Evolutionary conservation across 2,888 invertebrate species (phyloP).

Genomic region (Anodontia alba): DNA sequence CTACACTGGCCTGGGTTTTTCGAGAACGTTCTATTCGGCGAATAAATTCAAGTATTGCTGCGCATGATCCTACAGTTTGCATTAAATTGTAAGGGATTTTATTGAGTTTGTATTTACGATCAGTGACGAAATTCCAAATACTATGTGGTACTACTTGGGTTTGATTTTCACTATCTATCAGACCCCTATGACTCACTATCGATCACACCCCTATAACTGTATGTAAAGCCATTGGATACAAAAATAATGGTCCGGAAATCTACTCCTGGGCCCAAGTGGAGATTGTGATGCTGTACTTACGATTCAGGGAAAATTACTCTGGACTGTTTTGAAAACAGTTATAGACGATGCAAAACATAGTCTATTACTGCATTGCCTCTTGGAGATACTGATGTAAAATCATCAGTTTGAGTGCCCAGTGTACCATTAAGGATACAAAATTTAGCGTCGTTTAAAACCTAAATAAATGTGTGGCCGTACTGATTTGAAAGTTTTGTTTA

Average conservation of each 20-base stretch:
- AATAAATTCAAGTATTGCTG: too few species aligned
- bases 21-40: not conserved
- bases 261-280: not conserved
- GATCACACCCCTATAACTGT: not conserved
- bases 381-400: not conserved
- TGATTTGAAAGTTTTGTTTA: not conserved
- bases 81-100: not conserved
- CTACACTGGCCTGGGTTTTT: not conserved
- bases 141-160: not conserved
- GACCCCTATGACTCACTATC: too few species aligned
- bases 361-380: slow-evolving; percentile 4
- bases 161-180: not conserved
- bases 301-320: not conserved
- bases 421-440: slow-evolving; percentile 32
- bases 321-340: not conserved
- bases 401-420: slow-evolving; percentile 1
- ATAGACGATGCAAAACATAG: slow-evolving; percentile 12
- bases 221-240: not conserved
- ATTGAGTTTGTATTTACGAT: not conserved
- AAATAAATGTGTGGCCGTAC: slow-evolving; percentile 30
- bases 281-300: not conserved
- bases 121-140: not conserved
- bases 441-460: too few species aligned
- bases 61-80: too few species aligned
- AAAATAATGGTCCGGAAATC: not conserved